phyloP scores from a whole-genome alignment of 2,797 vertebrate species.

The Sebastolobus alascanus region DNA sequence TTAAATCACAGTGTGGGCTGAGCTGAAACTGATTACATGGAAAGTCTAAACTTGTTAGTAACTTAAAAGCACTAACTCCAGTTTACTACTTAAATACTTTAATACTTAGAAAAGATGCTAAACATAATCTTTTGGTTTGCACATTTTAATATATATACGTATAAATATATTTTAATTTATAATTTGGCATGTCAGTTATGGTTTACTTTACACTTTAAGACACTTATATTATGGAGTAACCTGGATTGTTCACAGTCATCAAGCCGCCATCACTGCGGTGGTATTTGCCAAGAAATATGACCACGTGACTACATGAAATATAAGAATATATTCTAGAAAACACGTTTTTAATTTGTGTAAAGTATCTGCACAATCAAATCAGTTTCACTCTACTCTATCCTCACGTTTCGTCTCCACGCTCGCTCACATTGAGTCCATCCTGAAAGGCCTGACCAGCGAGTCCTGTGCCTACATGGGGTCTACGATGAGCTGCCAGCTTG shows the following conservation, averaged over 20 bases:
- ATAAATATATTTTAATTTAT: not conserved
- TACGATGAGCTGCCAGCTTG: not conserved
- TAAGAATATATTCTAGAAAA: not conserved
- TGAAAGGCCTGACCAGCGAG: not conserved
- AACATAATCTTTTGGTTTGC: not conserved
- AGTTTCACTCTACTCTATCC: not conserved
- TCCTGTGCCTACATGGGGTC: not conserved
- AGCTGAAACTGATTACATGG: not conserved
- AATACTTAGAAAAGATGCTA: not conserved
- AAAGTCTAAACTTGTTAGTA: not conserved
- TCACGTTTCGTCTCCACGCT: not conserved
- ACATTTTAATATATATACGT: not conserved
- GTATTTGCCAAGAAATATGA: not conserved
- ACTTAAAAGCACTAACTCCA: not conserved
- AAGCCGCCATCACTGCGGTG: not conserved
- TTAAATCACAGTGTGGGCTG: slow-evolving; percentile 1
- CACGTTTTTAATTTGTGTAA: not conserved
- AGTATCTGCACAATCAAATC: not conserved
- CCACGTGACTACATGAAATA: not conserved
- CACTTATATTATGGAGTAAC: not conserved
- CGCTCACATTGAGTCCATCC: not conserved
- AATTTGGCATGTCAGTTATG: rapidly evolving
- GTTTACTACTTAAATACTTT: not conserved
- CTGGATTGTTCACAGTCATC: rapidly evolving
- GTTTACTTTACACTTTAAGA: not conserved